A percentile compares a stretch with the other conserved stretches of the same genome.
Conservation (phyloP, 2,113 vertebrate species). For the Cichladusa arquata region DNA sequence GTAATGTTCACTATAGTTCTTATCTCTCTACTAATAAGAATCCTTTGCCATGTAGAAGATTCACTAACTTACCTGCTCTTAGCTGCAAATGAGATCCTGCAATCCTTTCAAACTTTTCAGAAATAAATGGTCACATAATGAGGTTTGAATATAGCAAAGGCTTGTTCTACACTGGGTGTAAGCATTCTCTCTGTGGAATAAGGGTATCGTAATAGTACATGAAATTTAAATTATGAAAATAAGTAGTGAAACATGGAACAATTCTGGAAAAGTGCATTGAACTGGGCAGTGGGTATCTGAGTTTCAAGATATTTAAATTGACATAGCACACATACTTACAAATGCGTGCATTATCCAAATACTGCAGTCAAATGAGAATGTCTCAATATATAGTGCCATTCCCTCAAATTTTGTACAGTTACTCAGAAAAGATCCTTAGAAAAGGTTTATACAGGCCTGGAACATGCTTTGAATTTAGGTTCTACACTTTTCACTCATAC, state of each 20-base stretch:
- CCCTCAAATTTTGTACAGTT: not conserved
- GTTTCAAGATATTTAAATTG: not conserved
- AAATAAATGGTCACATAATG: not conserved
- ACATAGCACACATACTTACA: not conserved
- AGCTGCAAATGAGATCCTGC: not conserved
- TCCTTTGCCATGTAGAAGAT: not conserved
- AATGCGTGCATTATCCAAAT: rapidly evolving
- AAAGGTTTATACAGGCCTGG: not conserved
- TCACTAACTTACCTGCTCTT: not conserved
- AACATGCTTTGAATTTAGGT: not conserved
- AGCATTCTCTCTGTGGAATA: not conserved
- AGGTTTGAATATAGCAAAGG: not conserved
- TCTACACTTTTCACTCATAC: not conserved
- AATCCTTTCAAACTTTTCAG: not conserved
- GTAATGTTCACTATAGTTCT: not conserved
- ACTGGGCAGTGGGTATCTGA: not conserved
- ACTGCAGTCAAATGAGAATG: not conserved
- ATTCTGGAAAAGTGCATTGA: not conserved
- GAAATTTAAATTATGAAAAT: not conserved
- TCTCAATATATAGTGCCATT: not conserved
- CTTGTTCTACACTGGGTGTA: not conserved
- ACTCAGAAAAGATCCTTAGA: not conserved
- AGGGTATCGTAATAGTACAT: not conserved
- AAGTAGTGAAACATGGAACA: not conserved
- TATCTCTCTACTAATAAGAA: not conserved